These are phyloP conservation scores for Drosophila eohydei DNA, from an alignment of 2,888 invertebrate genomes.

Conservation along the genomic window DNA sequence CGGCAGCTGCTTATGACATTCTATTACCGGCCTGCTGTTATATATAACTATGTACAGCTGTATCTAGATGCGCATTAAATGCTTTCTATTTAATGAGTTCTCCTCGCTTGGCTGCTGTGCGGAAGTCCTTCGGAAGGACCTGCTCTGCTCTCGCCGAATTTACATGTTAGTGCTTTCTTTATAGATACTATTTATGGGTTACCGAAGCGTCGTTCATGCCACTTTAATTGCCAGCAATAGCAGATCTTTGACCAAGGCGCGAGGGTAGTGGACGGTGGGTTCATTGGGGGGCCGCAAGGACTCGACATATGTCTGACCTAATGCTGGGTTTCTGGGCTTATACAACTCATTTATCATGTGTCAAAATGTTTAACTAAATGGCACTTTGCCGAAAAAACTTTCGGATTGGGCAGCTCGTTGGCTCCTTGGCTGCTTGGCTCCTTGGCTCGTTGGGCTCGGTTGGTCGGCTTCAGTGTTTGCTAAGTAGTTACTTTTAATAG, in stretches of 20 bases:
- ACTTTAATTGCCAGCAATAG: constrained; percentile 69
- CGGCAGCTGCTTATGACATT: constrained; percentile 74
- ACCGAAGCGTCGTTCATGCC: constrained; percentile 52
- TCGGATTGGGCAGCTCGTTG: neutral
- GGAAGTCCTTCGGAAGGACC: constrained; percentile 33
- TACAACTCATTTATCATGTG: constrained; percentile 79
- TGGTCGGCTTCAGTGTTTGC: constrained; percentile 61
- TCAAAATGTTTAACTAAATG: constrained; percentile 81
- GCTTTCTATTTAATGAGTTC: constrained; percentile 81
- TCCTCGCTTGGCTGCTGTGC: constrained; percentile 29
- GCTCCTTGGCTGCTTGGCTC: neutral
- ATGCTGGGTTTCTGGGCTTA: constrained; percentile 47
- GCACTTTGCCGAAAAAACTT: constrained; percentile 78
- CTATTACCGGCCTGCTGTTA: constrained; percentile 64
- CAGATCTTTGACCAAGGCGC: constrained; percentile 15
- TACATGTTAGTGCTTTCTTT: constrained; percentile 62
- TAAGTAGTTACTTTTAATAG: constrained; percentile 81
- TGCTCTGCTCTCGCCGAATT: constrained; percentile 41
- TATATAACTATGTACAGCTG: constrained; percentile 49
- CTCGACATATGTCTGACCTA: constrained; percentile 53
- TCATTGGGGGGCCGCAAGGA: neutral
- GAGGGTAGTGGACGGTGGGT: neutral
- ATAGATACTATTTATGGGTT: constrained; percentile 63
- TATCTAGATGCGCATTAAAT: constrained; percentile 77
- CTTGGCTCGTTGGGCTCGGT: neutral